phyloP scores from a whole-genome alignment of 1,140 invertebrate genomes.

The Orussus abietinus region DNA sequence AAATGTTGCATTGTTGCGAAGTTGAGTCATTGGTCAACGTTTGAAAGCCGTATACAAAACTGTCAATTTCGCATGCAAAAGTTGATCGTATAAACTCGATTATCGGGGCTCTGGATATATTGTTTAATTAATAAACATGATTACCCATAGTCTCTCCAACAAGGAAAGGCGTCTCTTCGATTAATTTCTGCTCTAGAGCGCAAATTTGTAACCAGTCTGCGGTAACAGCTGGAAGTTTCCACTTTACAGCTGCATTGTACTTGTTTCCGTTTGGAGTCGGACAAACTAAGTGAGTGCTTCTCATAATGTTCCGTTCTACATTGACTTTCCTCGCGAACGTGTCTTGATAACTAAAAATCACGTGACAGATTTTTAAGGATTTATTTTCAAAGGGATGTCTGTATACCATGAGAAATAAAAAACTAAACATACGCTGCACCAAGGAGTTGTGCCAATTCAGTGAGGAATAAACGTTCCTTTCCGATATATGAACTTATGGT shows the following conservation, averaged over 20 bases:
- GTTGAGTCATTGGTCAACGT: too few species aligned
- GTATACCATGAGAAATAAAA: slow-evolving; percentile 11
- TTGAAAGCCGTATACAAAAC: too few species aligned
- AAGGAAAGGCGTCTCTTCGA: slow-evolving; percentile 58
- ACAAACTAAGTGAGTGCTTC: slow-evolving; percentile 73
- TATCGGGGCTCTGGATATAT: too few species aligned
- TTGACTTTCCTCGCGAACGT: slow-evolving; percentile 59
- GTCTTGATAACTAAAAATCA: slow-evolving; percentile 54
- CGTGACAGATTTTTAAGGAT: slow-evolving; percentile 7
- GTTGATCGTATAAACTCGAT: too few species aligned
- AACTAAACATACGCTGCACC: slow-evolving; percentile 60
- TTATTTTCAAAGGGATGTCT: slow-evolving; percentile 9
- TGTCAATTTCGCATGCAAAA: too few species aligned
- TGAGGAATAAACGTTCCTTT: slow-evolving; percentile 68
- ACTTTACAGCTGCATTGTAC: slow-evolving; percentile 78
- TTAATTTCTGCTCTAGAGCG: slow-evolving; percentile 52
- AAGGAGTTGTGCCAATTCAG: slow-evolving; percentile 62
- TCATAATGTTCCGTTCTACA: slow-evolving; percentile 42
- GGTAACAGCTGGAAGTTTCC: slow-evolving; percentile 73
- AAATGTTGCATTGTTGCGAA: too few species aligned
- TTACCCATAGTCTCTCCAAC: slow-evolving; percentile 58
- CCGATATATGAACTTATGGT: slow-evolving; percentile 72
- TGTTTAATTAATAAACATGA: too few species aligned
- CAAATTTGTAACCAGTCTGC: slow-evolving; percentile 76
- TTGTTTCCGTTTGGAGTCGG: slow-evolving; percentile 71